Evolutionary conservation across 2,797 vertebrate genomes (phyloP).

Genomic region (Scyliorhinus canicula): DNA sequence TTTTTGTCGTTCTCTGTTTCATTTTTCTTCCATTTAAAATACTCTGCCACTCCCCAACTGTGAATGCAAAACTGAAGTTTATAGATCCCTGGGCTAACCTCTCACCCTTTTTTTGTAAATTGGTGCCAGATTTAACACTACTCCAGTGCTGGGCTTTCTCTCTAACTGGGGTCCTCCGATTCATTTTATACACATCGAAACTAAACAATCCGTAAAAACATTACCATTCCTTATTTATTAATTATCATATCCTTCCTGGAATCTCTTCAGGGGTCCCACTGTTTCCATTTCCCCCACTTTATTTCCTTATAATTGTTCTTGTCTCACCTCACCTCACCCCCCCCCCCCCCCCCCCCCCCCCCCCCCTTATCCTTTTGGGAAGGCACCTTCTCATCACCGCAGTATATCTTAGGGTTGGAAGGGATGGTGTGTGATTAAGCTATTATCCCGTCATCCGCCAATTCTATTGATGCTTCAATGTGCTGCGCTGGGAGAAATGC

Average conservation of each 20-base stretch:
- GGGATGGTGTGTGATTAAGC: background rate
- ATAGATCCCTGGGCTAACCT: background rate
- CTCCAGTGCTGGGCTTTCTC: background rate
- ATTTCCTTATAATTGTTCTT: background rate
- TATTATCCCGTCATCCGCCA: background rate
- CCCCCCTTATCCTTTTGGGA: background rate
- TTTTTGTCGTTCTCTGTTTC: background rate
- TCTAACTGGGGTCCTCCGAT: background rate
- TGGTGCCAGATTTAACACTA: background rate
- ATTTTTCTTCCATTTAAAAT: background rate
- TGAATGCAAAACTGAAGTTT: background rate
- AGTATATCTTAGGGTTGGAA: background rate
- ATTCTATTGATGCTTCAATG: background rate
- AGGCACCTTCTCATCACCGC: background rate
- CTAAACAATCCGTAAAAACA: background rate
- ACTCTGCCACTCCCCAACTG: background rate
- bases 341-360: background rate
- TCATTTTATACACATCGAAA: background rate
- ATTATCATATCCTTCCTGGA: background rate
- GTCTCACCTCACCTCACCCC: background rate
- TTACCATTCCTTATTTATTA: background rate
- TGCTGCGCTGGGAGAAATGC: too few relatives aligned
- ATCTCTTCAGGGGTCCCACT: background rate
- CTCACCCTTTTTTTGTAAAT: background rate
- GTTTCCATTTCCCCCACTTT: background rate